A percentile compares a stretch with the other conserved stretches of the same genome.
Conservation (phyloP, 2,113 vertebrate genomes). For the Gambusia holbrooki region DNA sequence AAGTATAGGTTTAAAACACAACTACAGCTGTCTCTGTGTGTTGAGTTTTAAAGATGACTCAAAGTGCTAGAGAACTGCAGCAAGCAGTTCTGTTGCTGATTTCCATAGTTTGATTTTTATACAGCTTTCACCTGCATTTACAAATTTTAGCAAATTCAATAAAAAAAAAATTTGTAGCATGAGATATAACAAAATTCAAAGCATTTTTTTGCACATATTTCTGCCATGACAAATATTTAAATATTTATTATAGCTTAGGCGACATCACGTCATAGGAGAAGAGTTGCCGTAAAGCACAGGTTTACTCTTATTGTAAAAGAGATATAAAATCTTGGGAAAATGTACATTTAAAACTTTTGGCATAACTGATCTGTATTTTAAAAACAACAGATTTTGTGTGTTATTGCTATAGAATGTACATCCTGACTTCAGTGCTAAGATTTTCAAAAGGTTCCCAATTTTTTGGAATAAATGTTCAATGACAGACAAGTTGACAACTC, state of each 20-base stretch:
- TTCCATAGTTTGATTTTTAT: not conserved
- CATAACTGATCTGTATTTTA: too few relatives aligned
- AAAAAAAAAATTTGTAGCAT: not conserved
- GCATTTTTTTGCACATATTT: not conserved
- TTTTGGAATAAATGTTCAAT: too few relatives aligned
- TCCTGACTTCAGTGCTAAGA: too few relatives aligned
- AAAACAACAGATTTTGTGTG: too few relatives aligned
- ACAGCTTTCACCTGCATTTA: not conserved
- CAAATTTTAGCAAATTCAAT: not conserved
- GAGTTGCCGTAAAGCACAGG: too few relatives aligned
- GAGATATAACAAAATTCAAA: not conserved
- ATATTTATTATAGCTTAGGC: not conserved
- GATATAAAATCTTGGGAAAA: too few relatives aligned
- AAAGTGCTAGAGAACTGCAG: not conserved
- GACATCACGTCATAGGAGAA: not conserved
- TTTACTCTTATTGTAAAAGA: too few relatives aligned
- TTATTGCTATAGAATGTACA: too few relatives aligned
- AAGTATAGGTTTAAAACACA: constrained; percentile 50
- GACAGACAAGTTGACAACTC: too few relatives aligned
- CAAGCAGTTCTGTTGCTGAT: not conserved
- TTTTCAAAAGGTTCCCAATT: too few relatives aligned
- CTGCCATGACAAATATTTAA: not conserved
- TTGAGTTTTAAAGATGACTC: constrained; percentile 1
- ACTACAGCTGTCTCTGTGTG: constrained; percentile 23
- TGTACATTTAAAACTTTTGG: too few relatives aligned